These are phyloP conservation scores for Ischnus inquisitorius DNA, from an alignment of 2,888 invertebrate genomes.

Conservation along the genomic window DNA sequence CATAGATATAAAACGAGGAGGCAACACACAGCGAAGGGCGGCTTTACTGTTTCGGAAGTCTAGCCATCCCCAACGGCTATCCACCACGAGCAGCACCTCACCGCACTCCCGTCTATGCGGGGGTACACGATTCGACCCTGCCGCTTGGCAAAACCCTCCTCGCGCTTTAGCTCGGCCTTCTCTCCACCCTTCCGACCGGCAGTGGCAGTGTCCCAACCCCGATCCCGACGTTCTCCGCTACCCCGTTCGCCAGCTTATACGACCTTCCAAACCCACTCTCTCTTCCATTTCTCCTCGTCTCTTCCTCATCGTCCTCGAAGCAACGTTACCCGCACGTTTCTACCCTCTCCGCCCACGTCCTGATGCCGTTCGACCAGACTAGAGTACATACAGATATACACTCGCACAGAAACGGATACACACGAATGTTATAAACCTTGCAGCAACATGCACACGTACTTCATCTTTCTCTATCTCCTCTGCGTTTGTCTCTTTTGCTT, in stretches of 20 bases:
- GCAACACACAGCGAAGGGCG: slow-evolving; percentile 75
- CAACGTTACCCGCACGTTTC: slow-evolving; percentile 31
- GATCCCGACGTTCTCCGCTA: slow-evolving; percentile 20
- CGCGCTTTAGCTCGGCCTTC: slow-evolving; percentile 50
- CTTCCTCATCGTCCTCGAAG: slow-evolving; percentile 36
- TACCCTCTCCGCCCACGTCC: slow-evolving; percentile 20
- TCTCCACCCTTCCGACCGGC: slow-evolving; percentile 50
- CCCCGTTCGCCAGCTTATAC: slow-evolving; percentile 78
- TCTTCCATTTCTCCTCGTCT: slow-evolving; percentile 32
- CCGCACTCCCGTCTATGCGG: slow-evolving; percentile 52
- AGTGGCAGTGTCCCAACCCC: slow-evolving; percentile 43
- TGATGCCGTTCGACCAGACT: slow-evolving; percentile 76
- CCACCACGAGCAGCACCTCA: slow-evolving; percentile 71
- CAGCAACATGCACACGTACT: slow-evolving; percentile 23
- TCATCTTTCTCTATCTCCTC: slow-evolving; percentile 13
- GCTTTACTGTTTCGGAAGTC: slow-evolving; percentile 84
- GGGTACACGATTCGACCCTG: slow-evolving; percentile 20
- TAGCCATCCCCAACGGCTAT: slow-evolving; percentile 80
- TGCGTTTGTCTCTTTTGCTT: slow-evolving; percentile 14
- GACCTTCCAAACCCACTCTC: slow-evolving; percentile 77
- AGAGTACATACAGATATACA: slow-evolving; percentile 76
- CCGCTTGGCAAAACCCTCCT: slow-evolving; percentile 28
- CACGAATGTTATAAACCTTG: slow-evolving; percentile 27
- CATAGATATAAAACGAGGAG: slow-evolving; percentile 72
- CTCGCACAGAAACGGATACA: slow-evolving; percentile 78